phyloP scores from a whole-genome alignment of 2,113 vertebrate species.

The Ardeotis arabs region DNA sequence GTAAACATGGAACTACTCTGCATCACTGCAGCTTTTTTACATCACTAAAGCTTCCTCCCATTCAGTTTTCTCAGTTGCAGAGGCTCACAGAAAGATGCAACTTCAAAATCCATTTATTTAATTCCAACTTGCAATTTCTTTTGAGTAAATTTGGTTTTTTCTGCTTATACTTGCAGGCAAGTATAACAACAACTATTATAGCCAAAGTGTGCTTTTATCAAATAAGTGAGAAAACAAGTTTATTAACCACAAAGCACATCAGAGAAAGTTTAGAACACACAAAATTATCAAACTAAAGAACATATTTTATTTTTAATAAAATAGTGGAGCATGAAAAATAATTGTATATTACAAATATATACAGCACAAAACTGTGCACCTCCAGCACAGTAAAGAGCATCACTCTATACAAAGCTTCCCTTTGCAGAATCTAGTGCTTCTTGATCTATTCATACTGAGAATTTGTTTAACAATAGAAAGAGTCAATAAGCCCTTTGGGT shows the following conservation, averaged over 20 bases:
- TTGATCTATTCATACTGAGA: constrained; percentile 83
- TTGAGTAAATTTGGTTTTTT: not conserved
- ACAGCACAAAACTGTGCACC: constrained; percentile 69
- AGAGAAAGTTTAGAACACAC: constrained; percentile 11
- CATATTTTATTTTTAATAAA: constrained; percentile 92
- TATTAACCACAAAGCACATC: constrained; percentile 42
- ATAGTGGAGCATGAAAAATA: constrained; percentile 83
- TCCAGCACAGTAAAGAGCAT: constrained; percentile 70
- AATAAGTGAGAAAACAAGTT: not conserved
- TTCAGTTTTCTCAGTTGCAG: not conserved
- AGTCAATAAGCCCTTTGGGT: constrained; percentile 82
- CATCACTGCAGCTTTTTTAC: not conserved
- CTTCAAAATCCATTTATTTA: not conserved
- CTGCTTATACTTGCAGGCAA: not conserved
- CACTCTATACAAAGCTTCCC: constrained; percentile 77
- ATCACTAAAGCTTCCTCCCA: constrained; percentile 16
- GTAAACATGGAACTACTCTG: constrained; percentile 23
- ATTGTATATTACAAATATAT: constrained; percentile 85
- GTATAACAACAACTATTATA: not conserved
- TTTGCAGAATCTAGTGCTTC: constrained; percentile 83
- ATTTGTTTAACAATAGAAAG: constrained; percentile 88
- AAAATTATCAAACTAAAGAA: constrained; percentile 83
- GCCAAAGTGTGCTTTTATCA: constrained; percentile 14
- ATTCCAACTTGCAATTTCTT: not conserved
- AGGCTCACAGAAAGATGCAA: not conserved